Base-by-base conservation (phyloP, 2,888 invertebrate species). In the Omphaloscelis lunosa region DNA sequence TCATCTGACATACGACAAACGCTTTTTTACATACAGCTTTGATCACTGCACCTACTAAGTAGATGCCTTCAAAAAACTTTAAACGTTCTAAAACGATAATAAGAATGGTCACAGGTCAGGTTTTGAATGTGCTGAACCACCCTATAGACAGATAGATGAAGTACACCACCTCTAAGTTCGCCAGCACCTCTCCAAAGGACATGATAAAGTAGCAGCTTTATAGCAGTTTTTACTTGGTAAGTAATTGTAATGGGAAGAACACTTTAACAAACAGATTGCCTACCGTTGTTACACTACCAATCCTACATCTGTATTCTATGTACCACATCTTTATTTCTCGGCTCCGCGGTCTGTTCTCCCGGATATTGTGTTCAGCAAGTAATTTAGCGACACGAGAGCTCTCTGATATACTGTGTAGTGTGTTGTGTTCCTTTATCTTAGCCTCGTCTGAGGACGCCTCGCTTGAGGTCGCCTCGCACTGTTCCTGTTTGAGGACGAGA, bases 361-460 rank as follows among this genome's bases (percentile, higher is more conserved):
- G 90, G 89, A 90, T 88, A 89, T 90, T 90, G 83, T 90, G 90
- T 89, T 86, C 87, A 86, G 80, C 82, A 86, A 89, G 90, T 90
- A 85, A 90, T 90, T 87, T 85, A 70, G 68, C 72, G 81, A 71
- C 67, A 71, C 61, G 67, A 82, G 86, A 39, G 77, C 74, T 69
- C 76, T 81, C 58, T 58, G 48, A 39, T 65, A 59, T 62, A 66
- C 53, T 78, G 70, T 79, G 77, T 66, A 29, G 62, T 82, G 58
- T 70, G 70, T 74, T 72, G 76, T 70, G 74, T 27, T 77, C 83
- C 83, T 74, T 82, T 74, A 71, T 71, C 72, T 73, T 39, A 12
- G 59, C 51, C 8, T n/a, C 20, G 66, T 41, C 20, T 41, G 56
- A 61, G 45, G 45, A 76, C 39, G 45, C 27, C 62, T 48, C 67